Conservation (phyloP, 2,888 invertebrate genomes). For the Agriopis aurantiaria region DNA sequence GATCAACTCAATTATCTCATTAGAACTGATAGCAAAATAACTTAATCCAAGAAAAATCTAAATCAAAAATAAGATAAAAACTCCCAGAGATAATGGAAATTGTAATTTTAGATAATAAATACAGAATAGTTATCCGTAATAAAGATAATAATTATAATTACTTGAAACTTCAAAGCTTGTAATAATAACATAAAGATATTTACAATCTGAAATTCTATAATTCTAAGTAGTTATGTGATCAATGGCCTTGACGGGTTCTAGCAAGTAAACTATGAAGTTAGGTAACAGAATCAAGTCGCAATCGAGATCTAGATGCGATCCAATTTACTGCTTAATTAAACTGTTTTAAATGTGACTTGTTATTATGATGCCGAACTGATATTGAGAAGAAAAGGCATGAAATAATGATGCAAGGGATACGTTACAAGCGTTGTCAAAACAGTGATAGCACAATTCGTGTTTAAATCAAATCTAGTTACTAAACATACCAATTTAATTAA, state of each 20-base stretch:
- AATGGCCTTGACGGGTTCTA: slow-evolving; percentile 11
- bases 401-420: slow-evolving; percentile 26
- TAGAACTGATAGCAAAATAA: too few relatives aligned
- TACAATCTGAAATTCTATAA: not conserved
- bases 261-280: slow-evolving; percentile 47
- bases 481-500: not conserved
- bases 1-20: too few relatives aligned
- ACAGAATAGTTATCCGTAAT: too few relatives aligned
- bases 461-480: slow-evolving; percentile 9
- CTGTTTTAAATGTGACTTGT: slow-evolving; percentile 42
- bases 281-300: slow-evolving; percentile 57
- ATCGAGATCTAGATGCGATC: slow-evolving; percentile 51
- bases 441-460: slow-evolving; percentile 14
- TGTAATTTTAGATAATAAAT: too few relatives aligned
- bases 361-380: slow-evolving; percentile 3
- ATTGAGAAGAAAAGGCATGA: slow-evolving; percentile 12
- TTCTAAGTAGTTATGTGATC: slow-evolving; percentile 1
- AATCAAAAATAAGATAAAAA: too few relatives aligned
- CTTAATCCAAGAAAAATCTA: too few relatives aligned
- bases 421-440: not conserved
- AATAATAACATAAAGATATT: not conserved
- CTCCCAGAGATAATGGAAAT: too few relatives aligned
- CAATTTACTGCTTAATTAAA: slow-evolving; percentile 50
- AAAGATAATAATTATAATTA: not conserved
- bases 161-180: not conserved